phyloP scores from a whole-genome alignment of 2,113 vertebrate species.

The Chloebia gouldiae region DNA sequence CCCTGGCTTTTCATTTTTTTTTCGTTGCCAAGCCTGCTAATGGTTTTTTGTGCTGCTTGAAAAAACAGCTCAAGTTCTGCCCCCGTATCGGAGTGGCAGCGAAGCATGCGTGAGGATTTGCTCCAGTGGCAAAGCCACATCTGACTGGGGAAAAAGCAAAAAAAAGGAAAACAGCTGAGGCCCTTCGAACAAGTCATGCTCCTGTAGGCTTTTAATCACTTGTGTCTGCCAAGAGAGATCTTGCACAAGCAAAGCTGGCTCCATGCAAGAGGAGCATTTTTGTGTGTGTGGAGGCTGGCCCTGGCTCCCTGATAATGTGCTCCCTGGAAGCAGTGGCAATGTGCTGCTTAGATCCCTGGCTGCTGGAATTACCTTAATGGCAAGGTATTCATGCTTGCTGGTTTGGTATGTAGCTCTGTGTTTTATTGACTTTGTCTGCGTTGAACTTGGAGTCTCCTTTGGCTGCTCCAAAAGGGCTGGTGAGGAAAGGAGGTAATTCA shows the following conservation, averaged over 20 bases:
- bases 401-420: background rate
- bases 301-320: background rate
- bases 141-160: background rate
- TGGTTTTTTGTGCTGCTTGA: background rate
- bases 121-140: constrained; percentile 32
- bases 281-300: background rate
- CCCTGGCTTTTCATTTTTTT: background rate
- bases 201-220: background rate
- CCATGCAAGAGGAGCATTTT: constrained; percentile 10
- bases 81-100: background rate
- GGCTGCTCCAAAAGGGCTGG: background rate
- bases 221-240: constrained; percentile 10
- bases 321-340: constrained; percentile 26
- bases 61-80: constrained; percentile 15
- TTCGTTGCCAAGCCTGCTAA: background rate
- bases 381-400: constrained; percentile 22
- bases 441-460: background rate
- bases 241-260: constrained; percentile 58
- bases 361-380: constrained; percentile 42
- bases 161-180: constrained; percentile 3
- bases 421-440: constrained; percentile 27
- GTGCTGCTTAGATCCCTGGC: constrained; percentile 13
- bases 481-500: background rate
- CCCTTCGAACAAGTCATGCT: constrained; percentile 31
- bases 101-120: background rate